phyloP scores from a whole-genome alignment of 2,113 vertebrate species.

The Phylloscopus trochilus region DNA sequence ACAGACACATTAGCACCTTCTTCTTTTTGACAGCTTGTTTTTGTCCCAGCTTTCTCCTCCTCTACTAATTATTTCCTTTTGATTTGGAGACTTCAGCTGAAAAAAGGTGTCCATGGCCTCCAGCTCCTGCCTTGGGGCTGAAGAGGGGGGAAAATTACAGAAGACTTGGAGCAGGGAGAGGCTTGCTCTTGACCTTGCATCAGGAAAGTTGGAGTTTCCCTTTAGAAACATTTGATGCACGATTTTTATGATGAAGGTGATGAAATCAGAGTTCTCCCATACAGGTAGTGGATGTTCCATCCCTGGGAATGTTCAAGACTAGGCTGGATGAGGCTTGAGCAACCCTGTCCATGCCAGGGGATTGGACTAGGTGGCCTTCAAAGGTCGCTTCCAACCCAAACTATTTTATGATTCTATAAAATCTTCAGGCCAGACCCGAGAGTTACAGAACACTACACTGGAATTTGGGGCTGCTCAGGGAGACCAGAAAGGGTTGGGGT shows the following conservation, averaged over 20 bases:
- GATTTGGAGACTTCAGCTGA: background rate
- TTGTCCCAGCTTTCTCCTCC: background rate
- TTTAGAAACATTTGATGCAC: background rate
- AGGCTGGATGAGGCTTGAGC: background rate
- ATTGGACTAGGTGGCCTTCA: background rate
- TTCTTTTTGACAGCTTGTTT: constrained; percentile 38
- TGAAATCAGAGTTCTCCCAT: background rate
- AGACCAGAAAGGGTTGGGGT: background rate
- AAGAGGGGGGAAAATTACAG: background rate
- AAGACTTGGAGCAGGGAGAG: background rate
- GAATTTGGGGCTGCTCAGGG: rapidly evolving
- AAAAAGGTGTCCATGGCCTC: rapidly evolving
- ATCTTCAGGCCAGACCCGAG: background rate
- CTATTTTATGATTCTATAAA: background rate
- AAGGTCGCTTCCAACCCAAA: background rate
- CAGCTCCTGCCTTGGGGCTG: background rate
- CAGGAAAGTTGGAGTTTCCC: background rate
- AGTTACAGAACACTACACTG: rapidly evolving
- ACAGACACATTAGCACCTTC: constrained; percentile 45
- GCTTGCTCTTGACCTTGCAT: background rate
- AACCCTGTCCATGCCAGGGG: background rate
- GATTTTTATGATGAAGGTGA: background rate
- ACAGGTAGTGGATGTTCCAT: background rate
- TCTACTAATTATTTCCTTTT: constrained; percentile 35
- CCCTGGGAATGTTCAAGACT: background rate